Percentiles rank a stretch among this genome's conserved stretches.
Evolutionary conservation across 2,113 vertebrate species (phyloP).

Genomic region (Mobula hypostoma): DNA sequence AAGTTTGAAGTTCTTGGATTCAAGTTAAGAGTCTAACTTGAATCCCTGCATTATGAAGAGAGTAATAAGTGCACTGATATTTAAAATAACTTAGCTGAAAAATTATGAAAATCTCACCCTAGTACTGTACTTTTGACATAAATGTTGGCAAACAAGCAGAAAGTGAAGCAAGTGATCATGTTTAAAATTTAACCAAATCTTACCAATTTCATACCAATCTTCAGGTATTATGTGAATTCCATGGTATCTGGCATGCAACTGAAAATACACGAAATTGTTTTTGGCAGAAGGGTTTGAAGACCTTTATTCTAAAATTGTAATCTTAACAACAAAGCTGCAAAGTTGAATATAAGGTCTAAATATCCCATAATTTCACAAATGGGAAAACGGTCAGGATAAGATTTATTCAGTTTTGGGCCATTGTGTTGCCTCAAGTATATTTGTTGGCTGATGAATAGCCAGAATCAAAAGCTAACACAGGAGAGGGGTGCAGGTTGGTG

Average conservation of each 20-base stretch:
- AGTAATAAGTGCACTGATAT: neutral
- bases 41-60: neutral
- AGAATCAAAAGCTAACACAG: neutral
- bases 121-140: neutral
- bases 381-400: neutral
- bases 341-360: neutral
- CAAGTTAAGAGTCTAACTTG: neutral
- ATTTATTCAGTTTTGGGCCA: neutral
- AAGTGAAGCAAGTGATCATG: neutral
- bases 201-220: neutral
- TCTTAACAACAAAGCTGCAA: neutral
- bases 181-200: neutral
- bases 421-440: neutral
- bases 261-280: neutral
- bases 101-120: neutral
- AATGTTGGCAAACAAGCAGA: neutral
- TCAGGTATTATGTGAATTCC: neutral
- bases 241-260: neutral
- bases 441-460: neutral
- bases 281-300: neutral
- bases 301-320: neutral
- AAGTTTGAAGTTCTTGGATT: neutral
- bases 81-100: neutral
- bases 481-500: neutral
- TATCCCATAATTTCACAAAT: neutral